A percentile compares a stretch with the other conserved stretches of the same genome.
Conservation (phyloP, 2,113 vertebrate genomes). For the Anhinga rufa region DNA sequence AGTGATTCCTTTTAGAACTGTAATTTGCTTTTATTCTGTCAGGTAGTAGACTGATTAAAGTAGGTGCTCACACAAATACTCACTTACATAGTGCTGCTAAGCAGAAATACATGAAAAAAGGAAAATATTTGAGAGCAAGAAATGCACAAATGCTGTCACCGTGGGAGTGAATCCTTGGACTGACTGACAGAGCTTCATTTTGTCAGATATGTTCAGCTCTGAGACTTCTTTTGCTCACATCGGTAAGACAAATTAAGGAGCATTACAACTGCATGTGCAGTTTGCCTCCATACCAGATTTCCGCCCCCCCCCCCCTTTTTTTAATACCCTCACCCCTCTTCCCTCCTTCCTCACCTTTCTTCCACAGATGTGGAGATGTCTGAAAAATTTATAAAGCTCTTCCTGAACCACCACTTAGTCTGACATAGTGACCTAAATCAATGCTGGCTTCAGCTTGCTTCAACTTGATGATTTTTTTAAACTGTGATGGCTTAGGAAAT, state of each 20-base stretch:
- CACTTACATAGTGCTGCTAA: background rate
- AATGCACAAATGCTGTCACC: background rate
- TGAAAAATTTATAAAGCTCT: background rate
- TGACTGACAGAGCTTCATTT: background rate
- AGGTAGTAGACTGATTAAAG: background rate
- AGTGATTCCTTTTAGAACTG: background rate
- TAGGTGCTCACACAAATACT: background rate
- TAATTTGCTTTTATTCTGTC: background rate
- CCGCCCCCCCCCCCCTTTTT: rapidly evolving
- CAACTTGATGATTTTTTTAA: background rate
- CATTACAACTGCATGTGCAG: background rate
- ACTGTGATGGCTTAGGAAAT: background rate
- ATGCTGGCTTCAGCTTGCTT: background rate
- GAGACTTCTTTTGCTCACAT: background rate
- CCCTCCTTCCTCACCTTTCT: background rate
- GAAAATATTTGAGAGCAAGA: background rate
- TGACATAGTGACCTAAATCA: background rate
- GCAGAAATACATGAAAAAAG: background rate
- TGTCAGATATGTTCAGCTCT: background rate
- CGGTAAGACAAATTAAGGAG: background rate
- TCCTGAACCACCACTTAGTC: background rate
- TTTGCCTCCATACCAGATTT: background rate
- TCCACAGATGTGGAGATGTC: background rate
- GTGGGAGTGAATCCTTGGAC: background rate
- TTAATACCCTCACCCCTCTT: background rate